A percentile compares a stretch with the other conserved stretches of the same genome.
Conservation (phyloP, 2,888 invertebrate genomes). For the Elegia similella region DNA sequence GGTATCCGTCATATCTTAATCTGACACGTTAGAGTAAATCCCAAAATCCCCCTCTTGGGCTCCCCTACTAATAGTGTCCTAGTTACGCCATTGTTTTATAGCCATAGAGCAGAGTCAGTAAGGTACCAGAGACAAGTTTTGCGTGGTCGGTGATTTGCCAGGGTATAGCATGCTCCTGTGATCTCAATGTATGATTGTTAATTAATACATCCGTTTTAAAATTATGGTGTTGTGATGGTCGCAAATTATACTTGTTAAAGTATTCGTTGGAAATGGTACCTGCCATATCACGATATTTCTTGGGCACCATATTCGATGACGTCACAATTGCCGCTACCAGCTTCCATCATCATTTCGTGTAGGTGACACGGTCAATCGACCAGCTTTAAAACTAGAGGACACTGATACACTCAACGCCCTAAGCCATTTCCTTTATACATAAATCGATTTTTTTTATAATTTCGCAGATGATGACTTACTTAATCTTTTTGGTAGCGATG, state of each 20-base stretch:
- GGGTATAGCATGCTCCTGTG: slow-evolving; percentile 74
- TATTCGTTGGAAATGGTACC: slow-evolving; percentile 16
- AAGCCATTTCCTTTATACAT: not conserved
- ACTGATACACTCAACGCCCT: not conserved
- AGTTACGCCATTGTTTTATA: slow-evolving; percentile 17
- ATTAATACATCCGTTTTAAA: slow-evolving; percentile 44
- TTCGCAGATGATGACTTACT: too few relatives aligned
- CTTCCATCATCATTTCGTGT: too few relatives aligned
- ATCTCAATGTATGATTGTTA: slow-evolving; percentile 78
- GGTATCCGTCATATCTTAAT: too few relatives aligned
- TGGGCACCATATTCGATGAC: slow-evolving; percentile 15
- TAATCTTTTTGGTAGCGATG: too few relatives aligned
- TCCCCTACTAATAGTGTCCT: too few relatives aligned
- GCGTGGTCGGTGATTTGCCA: slow-evolving; percentile 65
- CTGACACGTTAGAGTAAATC: too few relatives aligned
- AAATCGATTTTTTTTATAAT: too few relatives aligned
- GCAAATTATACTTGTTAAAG: slow-evolving; percentile 41
- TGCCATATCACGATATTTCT: slow-evolving; percentile 15
- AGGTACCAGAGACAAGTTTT: slow-evolving; percentile 37
- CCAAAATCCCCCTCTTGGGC: too few relatives aligned
- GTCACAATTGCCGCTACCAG: not conserved
- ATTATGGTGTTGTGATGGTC: slow-evolving; percentile 49
- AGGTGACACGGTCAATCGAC: too few relatives aligned
- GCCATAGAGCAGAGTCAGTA: not conserved
- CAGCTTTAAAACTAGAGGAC: not conserved